Base-by-base conservation (phyloP, 37 sponge, comb jelly and placozoan genomes). In the Tethya wilhelma region DNA sequence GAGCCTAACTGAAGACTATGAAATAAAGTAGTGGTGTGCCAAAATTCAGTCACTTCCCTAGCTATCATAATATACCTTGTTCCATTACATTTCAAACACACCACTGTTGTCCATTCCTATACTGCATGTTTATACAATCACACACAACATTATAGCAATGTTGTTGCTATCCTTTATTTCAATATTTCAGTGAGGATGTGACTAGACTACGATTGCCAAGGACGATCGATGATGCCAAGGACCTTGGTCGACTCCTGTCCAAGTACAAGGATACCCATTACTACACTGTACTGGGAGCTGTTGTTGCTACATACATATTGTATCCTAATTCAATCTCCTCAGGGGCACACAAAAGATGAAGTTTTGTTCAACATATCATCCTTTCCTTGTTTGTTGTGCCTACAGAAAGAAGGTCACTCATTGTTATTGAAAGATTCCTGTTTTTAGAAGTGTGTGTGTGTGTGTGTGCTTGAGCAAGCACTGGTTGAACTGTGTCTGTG, bases 231-330 rank as follows among this genome's bases (percentile, higher is more conserved):
- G 90, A 83, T 73, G 97, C 94, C 28, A 93, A 97, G 69, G 89
- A 97, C 23, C 69, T 97, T n/a, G 97, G 94, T 26, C 41, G 84
- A 36, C 83, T 93, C 36, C 79, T 97, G 22, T 97, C 97, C 30
- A 91, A 87, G 34, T 93, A 94, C 80, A 91, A 87, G 53, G 85
- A 97, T 39, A 86, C 92, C 6, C 94, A 97, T 74, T 93, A 87
- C 74, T 80, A 36, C 66, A 85, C 90, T 34, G 97, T 97, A 0
- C 67, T 93, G 38, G 57, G 60, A 7, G 80, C 79, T 17, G 68
- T 88, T 38, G 67, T 86, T 59, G 70, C 79, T 26, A 90, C 87
- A 14, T 97, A 93, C 64, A 88, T 97, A 56, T 97, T 97, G 84
- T 88, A 92, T 92, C 89, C 86, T 67, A 55, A 45, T 37, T 26